Conservation (phyloP, 37 sponge, comb jelly and placozoan species). For the Beroe forskalii region DNA sequence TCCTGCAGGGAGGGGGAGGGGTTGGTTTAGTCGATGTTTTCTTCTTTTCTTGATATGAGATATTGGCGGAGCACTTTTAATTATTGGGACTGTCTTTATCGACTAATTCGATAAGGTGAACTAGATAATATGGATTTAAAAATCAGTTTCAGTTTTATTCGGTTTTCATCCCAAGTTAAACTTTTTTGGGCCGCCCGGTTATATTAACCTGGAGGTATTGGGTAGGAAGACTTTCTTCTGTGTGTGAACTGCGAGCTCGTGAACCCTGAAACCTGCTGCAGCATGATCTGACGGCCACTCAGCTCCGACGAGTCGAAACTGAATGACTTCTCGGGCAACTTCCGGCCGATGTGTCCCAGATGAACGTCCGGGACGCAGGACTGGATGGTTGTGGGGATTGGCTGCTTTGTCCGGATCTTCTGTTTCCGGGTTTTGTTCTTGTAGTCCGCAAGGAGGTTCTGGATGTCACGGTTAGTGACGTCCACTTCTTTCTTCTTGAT, state of each 20-base stretch:
- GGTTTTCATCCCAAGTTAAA: too few relatives aligned
- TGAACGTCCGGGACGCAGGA: slow-evolving; percentile 24
- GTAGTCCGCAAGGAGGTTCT: slow-evolving; percentile 21
- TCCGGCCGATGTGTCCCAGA: neutral
- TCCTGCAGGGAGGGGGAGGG: too few relatives aligned
- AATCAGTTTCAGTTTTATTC: too few relatives aligned
- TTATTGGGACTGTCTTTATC: too few relatives aligned
- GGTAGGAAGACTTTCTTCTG: slow-evolving; percentile 26
- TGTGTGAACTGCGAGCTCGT: neutral
- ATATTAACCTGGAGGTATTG: too few relatives aligned
- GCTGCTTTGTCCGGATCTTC: slow-evolving; percentile 24
- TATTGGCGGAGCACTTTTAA: too few relatives aligned
- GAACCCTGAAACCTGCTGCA: slow-evolving; percentile 45
- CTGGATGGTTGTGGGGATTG: neutral
- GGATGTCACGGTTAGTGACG: slow-evolving; percentile 36
- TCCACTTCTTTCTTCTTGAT: slow-evolving; percentile 48
- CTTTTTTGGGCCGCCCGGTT: too few relatives aligned
- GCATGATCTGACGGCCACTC: slow-evolving; percentile 8
- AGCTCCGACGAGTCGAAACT: slow-evolving; percentile 56
- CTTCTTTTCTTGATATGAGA: too few relatives aligned
- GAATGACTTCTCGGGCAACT: slow-evolving; percentile 53
- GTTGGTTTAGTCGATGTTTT: too few relatives aligned
- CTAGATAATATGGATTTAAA: too few relatives aligned
- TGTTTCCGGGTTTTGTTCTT: slow-evolving; percentile 18
- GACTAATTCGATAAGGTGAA: too few relatives aligned